These are phyloP conservation scores for Oncopodura yosiiana DNA, from an alignment of 1,140 invertebrate genomes.

Conservation along the genomic window DNA sequence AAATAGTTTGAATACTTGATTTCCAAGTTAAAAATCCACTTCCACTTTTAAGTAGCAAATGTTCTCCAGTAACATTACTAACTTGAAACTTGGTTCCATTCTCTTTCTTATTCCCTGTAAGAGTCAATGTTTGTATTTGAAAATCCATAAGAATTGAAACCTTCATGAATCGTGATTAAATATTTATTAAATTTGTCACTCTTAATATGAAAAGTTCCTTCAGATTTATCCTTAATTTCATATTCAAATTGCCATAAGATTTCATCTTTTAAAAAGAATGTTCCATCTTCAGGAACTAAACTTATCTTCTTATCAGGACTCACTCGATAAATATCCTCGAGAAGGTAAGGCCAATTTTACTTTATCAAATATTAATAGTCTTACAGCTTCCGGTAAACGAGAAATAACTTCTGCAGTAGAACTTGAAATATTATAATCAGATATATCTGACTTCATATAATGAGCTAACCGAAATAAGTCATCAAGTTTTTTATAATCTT, in stretches of 20 bases:
- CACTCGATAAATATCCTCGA: slow-evolving; percentile 14
- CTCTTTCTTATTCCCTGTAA: slow-evolving; percentile 21
- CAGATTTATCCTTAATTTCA: slow-evolving; percentile 21
- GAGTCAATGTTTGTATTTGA: slow-evolving; percentile 13
- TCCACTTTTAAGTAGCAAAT: slow-evolving; percentile 13
- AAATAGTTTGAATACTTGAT: slow-evolving; percentile 23
- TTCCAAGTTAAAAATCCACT: slow-evolving; percentile 23
- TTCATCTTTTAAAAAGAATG: slow-evolving; percentile 22
- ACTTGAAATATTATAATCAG: slow-evolving; percentile 9
- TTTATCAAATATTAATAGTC: slow-evolving; percentile 21
- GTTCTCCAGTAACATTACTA: slow-evolving; percentile 11
- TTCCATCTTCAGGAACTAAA: slow-evolving; percentile 14
- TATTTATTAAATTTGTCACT: slow-evolving; percentile 23
- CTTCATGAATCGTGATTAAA: slow-evolving; percentile 19
- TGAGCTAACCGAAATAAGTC: slow-evolving; percentile 18
- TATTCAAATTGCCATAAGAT: slow-evolving; percentile 20
- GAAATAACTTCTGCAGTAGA: slow-evolving; percentile 20
- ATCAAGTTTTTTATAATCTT: slow-evolving; percentile 1
- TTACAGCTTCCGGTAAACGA: slow-evolving; percentile 9
- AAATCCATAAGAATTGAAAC: slow-evolving; percentile 25
- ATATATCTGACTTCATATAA: slow-evolving; percentile 18
- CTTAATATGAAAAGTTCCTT: slow-evolving; percentile 19
- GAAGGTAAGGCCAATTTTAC: slow-evolving; percentile 15
- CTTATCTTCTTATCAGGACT: slow-evolving; percentile 11
- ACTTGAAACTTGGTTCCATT: slow-evolving; percentile 21